These are phyloP conservation scores for Drosophila kanekoi DNA, from an alignment of 2,888 invertebrate species.

Conservation along the genomic window DNA sequence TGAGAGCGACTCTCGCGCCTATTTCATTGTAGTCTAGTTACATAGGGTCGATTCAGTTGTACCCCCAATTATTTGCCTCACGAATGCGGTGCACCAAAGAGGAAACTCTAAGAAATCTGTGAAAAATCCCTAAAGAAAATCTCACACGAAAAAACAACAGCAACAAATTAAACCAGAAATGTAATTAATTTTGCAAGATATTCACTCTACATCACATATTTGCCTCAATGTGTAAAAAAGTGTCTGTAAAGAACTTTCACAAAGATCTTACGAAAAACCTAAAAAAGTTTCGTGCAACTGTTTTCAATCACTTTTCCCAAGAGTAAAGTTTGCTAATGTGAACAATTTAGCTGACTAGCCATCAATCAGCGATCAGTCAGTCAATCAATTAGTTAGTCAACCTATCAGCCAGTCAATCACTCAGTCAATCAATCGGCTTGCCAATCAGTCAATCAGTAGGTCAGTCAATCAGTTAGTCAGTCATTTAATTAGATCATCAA, in stretches of 20 bases:
- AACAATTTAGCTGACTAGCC: no score
- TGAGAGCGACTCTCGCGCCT: conserved; percentile 38
- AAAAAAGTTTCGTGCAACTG: no score
- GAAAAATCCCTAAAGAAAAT: conserved; percentile 6
- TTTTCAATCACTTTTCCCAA: no score
- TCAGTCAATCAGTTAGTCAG: no score
- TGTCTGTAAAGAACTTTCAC: not conserved
- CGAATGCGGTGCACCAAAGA: not conserved
- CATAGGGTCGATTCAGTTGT: not conserved
- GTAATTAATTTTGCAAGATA: not conserved
- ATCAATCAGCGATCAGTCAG: no score
- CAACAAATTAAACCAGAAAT: not conserved
- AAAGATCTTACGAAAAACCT: not conserved
- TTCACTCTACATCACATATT: not conserved
- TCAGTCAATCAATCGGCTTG: no score
- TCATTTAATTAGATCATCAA: no score
- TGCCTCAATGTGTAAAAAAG: no score
- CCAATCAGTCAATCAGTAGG: no score
- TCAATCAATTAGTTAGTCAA: no score
- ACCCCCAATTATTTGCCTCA: not conserved
- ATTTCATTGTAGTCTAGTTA: conserved; percentile 26
- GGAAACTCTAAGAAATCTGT: not conserved
- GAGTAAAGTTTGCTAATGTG: no score
- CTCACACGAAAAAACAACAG: conserved; percentile 1
- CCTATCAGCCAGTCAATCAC: no score